Conservation (phyloP, 2,113 vertebrate species). For the Halcyon senegalensis region DNA sequence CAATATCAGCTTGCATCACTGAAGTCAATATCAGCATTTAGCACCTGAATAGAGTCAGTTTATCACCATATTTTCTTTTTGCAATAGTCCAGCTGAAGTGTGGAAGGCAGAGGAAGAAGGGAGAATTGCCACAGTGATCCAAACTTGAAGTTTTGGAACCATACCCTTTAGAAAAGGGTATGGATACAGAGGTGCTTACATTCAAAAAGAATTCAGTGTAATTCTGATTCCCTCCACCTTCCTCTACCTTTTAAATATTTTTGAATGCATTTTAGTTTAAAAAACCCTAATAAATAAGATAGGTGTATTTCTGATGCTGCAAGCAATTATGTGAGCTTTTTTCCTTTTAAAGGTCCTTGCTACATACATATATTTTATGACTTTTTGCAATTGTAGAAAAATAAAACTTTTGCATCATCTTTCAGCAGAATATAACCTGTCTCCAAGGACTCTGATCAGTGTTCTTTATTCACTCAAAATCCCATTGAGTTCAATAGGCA, state of each 20-base stretch:
- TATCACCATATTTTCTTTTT: neutral
- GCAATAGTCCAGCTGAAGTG: neutral
- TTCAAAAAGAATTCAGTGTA: accelerated
- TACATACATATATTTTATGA: neutral
- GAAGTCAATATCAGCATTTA: neutral
- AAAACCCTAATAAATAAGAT: neutral
- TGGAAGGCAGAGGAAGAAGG: neutral
- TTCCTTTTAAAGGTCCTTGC: neutral
- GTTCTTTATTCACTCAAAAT: neutral
- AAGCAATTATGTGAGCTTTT: neutral
- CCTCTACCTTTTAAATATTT: neutral
- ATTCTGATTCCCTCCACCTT: neutral
- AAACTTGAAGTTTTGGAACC: neutral
- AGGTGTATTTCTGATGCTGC: neutral
- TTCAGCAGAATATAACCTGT: neutral
- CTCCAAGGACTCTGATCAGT: neutral
- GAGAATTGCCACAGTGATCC: neutral
- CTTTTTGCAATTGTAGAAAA: neutral
- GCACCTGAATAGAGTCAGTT: neutral
- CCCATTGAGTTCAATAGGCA: neutral
- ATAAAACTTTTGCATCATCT: neutral
- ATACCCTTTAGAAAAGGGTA: neutral
- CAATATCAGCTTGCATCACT: neutral
- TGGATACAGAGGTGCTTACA: neutral
- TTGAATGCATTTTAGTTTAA: neutral